Evolutionary conservation across 2,113 vertebrate genomes (phyloP).

Genomic region (Nothoprocta perdicaria): DNA sequence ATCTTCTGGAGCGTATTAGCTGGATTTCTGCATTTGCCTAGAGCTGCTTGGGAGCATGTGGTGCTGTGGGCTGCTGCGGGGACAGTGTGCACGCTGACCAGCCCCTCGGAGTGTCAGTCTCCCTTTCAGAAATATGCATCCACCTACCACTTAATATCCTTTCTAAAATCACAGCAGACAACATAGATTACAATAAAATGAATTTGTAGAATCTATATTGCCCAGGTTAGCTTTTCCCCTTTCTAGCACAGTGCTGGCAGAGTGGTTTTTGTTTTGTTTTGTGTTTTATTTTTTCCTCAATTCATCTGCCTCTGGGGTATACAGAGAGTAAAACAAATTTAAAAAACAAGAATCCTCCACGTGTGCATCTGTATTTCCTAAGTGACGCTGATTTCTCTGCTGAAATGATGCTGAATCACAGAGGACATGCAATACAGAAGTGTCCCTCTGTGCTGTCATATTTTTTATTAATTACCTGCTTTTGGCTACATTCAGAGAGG

Average conservation of each 20-base stretch:
- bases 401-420: background rate
- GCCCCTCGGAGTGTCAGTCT: background rate
- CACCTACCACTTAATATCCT: background rate
- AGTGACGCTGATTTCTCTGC: background rate
- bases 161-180: background rate
- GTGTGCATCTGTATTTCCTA: background rate
- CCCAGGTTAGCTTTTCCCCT: background rate
- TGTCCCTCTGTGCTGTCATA: background rate
- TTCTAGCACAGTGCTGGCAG: background rate
- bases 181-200: rapidly evolving
- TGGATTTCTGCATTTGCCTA: background rate
- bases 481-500: background rate
- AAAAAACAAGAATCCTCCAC: background rate
- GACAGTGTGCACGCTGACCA: background rate
- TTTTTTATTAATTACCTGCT: background rate
- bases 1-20: background rate
- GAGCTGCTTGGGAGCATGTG: background rate
- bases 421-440: background rate
- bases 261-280: background rate
- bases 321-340: background rate
- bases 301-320: background rate
- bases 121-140: background rate
- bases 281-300: background rate
- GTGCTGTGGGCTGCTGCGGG: background rate
- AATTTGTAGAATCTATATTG: background rate